Percentiles rank a stretch among this genome's conserved stretches.
phyloP scores from a whole-genome alignment of 1,140 invertebrate species.

The Micrasema longulum region DNA sequence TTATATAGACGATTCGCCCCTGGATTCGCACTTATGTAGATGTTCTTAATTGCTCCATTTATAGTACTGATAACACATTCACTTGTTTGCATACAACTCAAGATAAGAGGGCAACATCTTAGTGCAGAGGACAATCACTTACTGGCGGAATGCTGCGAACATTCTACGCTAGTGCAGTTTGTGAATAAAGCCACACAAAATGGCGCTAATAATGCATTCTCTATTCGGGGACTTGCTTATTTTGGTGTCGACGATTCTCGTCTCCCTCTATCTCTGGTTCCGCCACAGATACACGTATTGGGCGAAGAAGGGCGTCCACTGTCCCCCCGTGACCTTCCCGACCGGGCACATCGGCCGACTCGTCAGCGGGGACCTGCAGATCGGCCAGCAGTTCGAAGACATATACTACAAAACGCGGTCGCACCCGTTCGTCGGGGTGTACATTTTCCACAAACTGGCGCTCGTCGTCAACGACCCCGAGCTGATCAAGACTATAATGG shows the following conservation, averaged over 20 bases:
- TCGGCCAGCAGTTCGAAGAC: constrained; percentile 60
- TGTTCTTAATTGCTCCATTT: no score
- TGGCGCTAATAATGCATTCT: constrained; percentile 25
- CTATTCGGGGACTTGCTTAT: constrained; percentile 32
- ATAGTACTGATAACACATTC: no score
- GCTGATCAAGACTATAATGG: constrained; percentile 65
- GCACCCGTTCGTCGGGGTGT: constrained; percentile 62
- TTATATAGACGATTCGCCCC: no score
- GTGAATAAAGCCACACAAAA: constrained; percentile 4
- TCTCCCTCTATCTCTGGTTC: constrained; percentile 59
- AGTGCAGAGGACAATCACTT: background rate
- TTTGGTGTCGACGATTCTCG: constrained; percentile 11
- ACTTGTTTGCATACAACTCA: no score
- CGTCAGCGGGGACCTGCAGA: constrained; percentile 59
- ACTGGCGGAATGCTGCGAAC: background rate
- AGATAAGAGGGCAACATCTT: background rate
- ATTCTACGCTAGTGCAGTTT: background rate
- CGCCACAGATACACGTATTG: constrained; percentile 63
- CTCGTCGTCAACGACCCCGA: constrained; percentile 67
- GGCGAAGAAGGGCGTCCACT: constrained; percentile 59
- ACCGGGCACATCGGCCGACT: constrained; percentile 66
- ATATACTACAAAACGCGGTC: constrained; percentile 60
- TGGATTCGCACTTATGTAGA: no score
- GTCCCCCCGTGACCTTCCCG: constrained; percentile 61
- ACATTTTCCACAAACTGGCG: constrained; percentile 61